Percentiles rank a stretch among this genome's conserved stretches.
Evolutionary conservation across 2,113 vertebrate genomes (phyloP).

Genomic region (Poeciliopsis occidentalis): DNA sequence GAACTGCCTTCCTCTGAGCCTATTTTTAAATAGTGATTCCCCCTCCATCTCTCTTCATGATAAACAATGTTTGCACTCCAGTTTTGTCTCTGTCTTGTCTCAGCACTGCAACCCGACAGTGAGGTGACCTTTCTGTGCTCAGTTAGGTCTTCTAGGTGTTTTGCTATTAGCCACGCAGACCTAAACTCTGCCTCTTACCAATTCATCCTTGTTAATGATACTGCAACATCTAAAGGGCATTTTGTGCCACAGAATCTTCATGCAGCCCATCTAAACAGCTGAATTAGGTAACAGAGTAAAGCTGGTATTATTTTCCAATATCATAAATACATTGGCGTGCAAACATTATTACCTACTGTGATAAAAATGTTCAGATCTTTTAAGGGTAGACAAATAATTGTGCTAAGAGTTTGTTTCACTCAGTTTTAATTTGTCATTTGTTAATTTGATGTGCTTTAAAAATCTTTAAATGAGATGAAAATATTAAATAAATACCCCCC

Average conservation of each 20-base stretch:
- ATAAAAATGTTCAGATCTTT: not conserved
- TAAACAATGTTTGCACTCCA: not conserved
- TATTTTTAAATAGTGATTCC: not conserved
- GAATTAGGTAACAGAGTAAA: not conserved
- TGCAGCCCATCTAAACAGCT: not conserved
- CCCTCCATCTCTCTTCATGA: not conserved
- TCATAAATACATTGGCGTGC: not conserved
- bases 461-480: too few relatives aligned
- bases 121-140: not conserved
- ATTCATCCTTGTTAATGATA: conserved; percentile 6
- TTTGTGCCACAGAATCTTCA: not conserved
- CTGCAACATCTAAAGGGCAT: conserved; percentile 8
- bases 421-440: not conserved
- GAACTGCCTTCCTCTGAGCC: not conserved
- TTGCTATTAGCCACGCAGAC: not conserved
- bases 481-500: too few relatives aligned
- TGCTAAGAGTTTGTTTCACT: not conserved
- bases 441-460: not conserved
- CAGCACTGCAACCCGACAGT: conserved; percentile 1
- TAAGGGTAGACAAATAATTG: not conserved
- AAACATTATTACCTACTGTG: not conserved
- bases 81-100: not conserved
- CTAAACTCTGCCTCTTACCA: not conserved
- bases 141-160: conserved; percentile 1
- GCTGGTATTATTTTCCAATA: not conserved